Conservation (phyloP, 2,113 vertebrate species). For the Catagonus wagneri region DNA sequence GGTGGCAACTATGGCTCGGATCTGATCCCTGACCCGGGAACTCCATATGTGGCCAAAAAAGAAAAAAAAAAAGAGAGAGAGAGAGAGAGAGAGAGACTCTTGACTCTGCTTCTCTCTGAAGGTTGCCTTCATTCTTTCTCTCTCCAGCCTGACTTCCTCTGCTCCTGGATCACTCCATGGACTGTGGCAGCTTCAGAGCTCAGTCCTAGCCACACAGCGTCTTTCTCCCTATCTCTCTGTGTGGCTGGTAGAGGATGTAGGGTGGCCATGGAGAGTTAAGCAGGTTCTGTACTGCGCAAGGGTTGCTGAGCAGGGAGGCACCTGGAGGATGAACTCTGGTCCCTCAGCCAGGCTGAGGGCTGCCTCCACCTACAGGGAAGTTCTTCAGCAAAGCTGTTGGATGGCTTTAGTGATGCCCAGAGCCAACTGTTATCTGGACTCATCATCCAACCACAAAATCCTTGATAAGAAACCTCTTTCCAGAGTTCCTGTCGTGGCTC, state of each 20-base stretch:
- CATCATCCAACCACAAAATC: no score
- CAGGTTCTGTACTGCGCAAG: not conserved
- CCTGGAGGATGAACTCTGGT: not conserved
- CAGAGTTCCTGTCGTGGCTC: no score
- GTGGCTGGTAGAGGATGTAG: not conserved
- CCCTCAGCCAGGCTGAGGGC: not conserved
- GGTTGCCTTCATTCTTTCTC: not conserved
- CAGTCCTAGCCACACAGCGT: not conserved
- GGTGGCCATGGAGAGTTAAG: not conserved
- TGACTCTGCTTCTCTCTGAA: not conserved
- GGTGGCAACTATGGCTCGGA: no score
- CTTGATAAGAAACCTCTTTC: not conserved
- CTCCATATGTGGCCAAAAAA: no score
- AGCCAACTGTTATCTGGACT: not conserved
- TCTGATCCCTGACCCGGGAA: no score
- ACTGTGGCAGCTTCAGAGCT: not conserved
- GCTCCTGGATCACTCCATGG: not conserved
- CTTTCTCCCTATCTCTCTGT: not conserved
- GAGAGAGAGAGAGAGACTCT: not conserved
- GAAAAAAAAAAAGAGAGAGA: no score
- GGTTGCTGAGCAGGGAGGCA: not conserved
- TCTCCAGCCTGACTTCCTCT: not conserved
- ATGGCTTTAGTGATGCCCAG: not conserved
- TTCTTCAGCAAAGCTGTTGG: not conserved
- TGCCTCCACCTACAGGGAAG: fast-evolving